phyloP scores from a whole-genome alignment of 2,888 invertebrate species.

The Xestoiulus laeticollis region DNA sequence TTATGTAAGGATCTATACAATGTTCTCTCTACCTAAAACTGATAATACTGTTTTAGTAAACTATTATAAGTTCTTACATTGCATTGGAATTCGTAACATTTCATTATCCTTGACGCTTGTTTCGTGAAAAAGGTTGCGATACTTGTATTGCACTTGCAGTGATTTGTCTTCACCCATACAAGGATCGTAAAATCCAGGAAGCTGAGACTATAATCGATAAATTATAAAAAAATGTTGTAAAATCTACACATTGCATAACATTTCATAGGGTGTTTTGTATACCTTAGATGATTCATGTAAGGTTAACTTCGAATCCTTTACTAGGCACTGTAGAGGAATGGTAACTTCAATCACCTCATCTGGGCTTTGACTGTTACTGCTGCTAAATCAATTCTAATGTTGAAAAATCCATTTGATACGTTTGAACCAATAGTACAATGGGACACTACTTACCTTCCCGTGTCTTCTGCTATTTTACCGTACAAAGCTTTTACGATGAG shows the following conservation, averaged over 20 bases:
- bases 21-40: no score
- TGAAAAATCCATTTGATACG: neutral
- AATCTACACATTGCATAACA: no score
- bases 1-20: no score
- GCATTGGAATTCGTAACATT: constrained; percentile 79
- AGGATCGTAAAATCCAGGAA: constrained; percentile 97
- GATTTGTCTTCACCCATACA: constrained; percentile 89
- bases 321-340: constrained; percentile 92
- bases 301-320: constrained; percentile 87
- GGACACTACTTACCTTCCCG: constrained; percentile 28
- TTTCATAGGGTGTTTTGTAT: constrained; percentile 55
- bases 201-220: constrained; percentile 81
- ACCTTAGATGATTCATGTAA: constrained; percentile 89
- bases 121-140: constrained; percentile 80
- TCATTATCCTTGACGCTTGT: constrained; percentile 83
- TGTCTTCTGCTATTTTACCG: constrained; percentile 60
- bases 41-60: neutral
- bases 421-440: neutral
- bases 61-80: constrained; percentile 71
- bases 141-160: constrained; percentile 85
- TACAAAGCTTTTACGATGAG: constrained; percentile 82
- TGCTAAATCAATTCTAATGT: neutral
- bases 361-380: neutral
- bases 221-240: constrained; percentile 46
- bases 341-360: constrained; percentile 85